Percentiles rank a stretch among this genome's conserved stretches.
Evolutionary conservation across 2,797 vertebrate genomes (phyloP).

Genomic region (Lepilemur septentrionalis): DNA sequence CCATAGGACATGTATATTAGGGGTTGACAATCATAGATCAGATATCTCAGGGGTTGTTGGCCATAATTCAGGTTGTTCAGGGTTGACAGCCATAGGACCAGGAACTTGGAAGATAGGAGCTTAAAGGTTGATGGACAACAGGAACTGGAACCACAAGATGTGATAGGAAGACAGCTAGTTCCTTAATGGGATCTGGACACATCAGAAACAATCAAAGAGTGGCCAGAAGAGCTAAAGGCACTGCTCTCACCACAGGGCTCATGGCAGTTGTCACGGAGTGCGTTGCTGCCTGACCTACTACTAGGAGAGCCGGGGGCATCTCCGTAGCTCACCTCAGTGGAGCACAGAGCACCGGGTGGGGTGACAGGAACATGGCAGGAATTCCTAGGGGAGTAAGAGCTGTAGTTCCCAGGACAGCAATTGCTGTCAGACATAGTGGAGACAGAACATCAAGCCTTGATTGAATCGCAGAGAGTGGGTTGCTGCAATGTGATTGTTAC

Average conservation of each 20-base stretch:
- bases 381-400: background rate
- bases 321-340: background rate
- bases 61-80: background rate
- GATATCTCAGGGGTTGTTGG: background rate
- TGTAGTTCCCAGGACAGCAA: background rate
- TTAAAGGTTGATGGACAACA: background rate
- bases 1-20: background rate
- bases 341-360: background rate
- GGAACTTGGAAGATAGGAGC: background rate
- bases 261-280: background rate
- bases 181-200: background rate
- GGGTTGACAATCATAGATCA: background rate
- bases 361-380: background rate
- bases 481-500: background rate
- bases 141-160: background rate
- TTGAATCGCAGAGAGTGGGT: background rate
- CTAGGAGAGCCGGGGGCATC: background rate
- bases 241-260: accelerated
- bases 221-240: background rate
- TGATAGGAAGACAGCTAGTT: background rate
- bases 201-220: background rate
- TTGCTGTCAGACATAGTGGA: background rate
- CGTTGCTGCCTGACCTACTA: background rate
- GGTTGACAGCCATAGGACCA: background rate
- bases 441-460: background rate